phyloP scores from a whole-genome alignment of 2,888 invertebrate genomes.

The Synergus japonicus region DNA sequence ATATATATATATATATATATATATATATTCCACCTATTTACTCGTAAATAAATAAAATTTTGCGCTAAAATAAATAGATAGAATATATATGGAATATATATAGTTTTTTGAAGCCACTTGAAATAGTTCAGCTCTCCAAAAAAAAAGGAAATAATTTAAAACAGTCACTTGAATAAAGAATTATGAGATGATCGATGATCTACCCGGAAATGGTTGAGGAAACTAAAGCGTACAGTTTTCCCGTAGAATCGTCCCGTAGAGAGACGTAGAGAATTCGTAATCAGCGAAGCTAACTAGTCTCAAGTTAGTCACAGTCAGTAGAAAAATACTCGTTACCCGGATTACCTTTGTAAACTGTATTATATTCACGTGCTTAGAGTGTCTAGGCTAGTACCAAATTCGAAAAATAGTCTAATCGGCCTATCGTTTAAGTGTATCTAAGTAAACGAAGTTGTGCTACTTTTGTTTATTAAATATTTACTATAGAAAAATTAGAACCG shows the following conservation, averaged over 20 bases:
- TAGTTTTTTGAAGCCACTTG: background rate
- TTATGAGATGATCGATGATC: background rate
- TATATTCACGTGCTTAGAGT: slow-evolving; percentile 63
- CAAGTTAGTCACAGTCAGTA: slow-evolving; percentile 68
- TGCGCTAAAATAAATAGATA: too few relatives aligned
- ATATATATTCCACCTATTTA: background rate
- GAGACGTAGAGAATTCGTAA: slow-evolving; percentile 69
- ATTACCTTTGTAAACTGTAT: slow-evolving; percentile 67
- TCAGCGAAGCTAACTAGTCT: slow-evolving; percentile 68
- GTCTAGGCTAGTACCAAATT: slow-evolving; percentile 54
- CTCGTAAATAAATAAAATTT: too few relatives aligned
- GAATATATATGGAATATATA: background rate
- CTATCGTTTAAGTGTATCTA: slow-evolving; percentile 51
- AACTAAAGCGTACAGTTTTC: slow-evolving; percentile 39
- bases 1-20: too few relatives aligned
- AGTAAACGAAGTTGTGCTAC: slow-evolving; percentile 37
- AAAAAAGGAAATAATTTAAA: too few relatives aligned
- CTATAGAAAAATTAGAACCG: slow-evolving; percentile 64
- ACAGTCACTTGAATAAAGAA: background rate
- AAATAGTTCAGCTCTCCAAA: too few relatives aligned
- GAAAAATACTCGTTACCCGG: slow-evolving; percentile 64
- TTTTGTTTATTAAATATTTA: slow-evolving; percentile 50
- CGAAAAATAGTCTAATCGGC: slow-evolving; percentile 51
- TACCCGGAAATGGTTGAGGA: background rate
- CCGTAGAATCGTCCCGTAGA: slow-evolving; percentile 66